Percentiles rank a stretch among this genome's conserved stretches.
phyloP scores from a whole-genome alignment of 2,113 vertebrate species.

The Poeciliopsis retropinna region DNA sequence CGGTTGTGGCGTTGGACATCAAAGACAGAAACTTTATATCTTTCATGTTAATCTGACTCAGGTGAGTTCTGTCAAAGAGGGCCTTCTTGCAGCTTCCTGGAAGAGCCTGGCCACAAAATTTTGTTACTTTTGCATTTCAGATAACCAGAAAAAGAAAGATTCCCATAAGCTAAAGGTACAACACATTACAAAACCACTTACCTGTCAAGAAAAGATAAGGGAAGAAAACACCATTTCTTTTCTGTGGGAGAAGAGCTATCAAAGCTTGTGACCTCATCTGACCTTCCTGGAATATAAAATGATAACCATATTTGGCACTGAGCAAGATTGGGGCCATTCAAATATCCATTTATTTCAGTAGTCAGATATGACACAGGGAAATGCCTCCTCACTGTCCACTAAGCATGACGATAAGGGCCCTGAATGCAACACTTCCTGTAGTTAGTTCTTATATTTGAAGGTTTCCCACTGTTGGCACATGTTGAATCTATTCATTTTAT shows the following conservation, averaged over 20 bases:
- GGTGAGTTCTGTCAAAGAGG: slow-evolving; percentile 53
- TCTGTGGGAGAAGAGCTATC: background rate
- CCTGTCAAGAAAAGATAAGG: background rate
- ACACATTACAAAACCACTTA: slow-evolving; percentile 21
- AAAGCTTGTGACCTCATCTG: background rate
- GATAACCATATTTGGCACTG: slow-evolving; percentile 43
- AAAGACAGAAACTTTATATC: slow-evolving; percentile 40
- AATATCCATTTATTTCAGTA: slow-evolving; percentile 56
- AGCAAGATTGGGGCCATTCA: slow-evolving; percentile 43
- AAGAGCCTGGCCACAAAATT: slow-evolving; percentile 57
- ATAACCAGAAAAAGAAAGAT: slow-evolving; percentile 52
- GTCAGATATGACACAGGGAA: slow-evolving; percentile 46
- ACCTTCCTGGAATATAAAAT: slow-evolving; percentile 44
- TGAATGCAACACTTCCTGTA: slow-evolving; percentile 21
- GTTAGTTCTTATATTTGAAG: slow-evolving; percentile 1
- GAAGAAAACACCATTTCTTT: background rate
- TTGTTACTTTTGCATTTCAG: slow-evolving; percentile 38
- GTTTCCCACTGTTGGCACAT: background rate
- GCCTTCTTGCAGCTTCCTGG: slow-evolving; percentile 60
- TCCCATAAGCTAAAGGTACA: slow-evolving; percentile 56
- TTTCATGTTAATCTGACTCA: slow-evolving; percentile 64
- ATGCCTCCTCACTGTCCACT: slow-evolving; percentile 23
- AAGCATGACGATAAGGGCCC: background rate
- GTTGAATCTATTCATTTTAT: background rate
- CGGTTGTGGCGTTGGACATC: slow-evolving; percentile 38